These are phyloP conservation scores for Tetragnatha montana DNA, from an alignment of 2,888 invertebrate genomes.

Conservation along the genomic window DNA sequence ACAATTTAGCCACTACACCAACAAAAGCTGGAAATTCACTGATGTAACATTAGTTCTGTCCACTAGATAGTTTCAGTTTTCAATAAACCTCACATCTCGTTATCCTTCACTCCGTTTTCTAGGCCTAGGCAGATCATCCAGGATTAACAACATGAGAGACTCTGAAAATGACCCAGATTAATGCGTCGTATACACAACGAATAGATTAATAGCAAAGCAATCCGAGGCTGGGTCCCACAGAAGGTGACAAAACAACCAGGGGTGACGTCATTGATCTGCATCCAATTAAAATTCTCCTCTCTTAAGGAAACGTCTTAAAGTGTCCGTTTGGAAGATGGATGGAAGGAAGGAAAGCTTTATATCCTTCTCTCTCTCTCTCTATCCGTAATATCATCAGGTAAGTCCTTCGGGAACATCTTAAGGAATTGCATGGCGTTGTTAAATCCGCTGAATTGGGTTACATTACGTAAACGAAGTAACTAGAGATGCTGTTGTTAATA, in stretches of 20 bases:
- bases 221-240: constrained; percentile 16
- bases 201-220: constrained; percentile 58
- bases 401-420: constrained; percentile 35
- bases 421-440: constrained; percentile 43
- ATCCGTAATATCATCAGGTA: constrained; percentile 62
- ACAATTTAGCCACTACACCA: no score
- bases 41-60: no score
- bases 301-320: constrained; percentile 58
- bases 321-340: constrained; percentile 58
- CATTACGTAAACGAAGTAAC: constrained; percentile 36
- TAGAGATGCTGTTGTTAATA: constrained; percentile 49
- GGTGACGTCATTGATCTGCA: constrained; percentile 67
- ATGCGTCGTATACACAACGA: constrained; percentile 12
- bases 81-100: no score
- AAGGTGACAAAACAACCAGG: constrained; percentile 50
- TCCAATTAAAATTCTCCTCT: constrained; percentile 61
- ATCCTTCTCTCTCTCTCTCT: constrained; percentile 25
- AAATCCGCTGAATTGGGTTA: constrained; percentile 57
- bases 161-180: no score
- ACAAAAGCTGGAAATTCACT: no score
- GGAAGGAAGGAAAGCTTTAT: constrained; percentile 55
- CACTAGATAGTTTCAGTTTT: no score
- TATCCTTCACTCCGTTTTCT: no score
- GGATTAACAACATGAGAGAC: no score
- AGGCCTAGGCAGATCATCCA: no score